Evolutionary conservation across 2,797 vertebrate genomes (phyloP), one percentile per base, ranked within the genome.

Genomic region (Tokudaia tokunoshimensis): DNA sequence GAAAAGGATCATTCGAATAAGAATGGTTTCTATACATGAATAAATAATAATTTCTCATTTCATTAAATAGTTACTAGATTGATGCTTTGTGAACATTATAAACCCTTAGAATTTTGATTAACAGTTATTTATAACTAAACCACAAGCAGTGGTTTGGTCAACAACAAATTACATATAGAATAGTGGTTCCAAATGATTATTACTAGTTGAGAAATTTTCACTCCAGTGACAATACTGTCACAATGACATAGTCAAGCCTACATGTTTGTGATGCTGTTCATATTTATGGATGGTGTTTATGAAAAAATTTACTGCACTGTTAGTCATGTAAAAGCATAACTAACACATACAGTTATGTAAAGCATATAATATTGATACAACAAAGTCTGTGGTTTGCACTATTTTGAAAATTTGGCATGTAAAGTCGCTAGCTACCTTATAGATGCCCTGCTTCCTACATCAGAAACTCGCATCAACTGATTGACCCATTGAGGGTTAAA

Each of bases 11-110:
- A 55, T 61, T 92, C 22, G 37, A 4, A 3, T 67, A 70, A 37
- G 22, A 88, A 94, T 11, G 0, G 15, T 96, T 79, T 84, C 70
- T 89, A 75, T 74, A 37, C 59, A 41, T 65, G 17, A 94, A 19
- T 84, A 37, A 81, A 78, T 61, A 50, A 67, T 76, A 83, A 80
- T 82, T 47, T 81, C 70, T 81, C 90, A 81, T 91, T 94, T 95
- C 37, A 95, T n/a, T 26, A 41, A 95, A 37, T 6, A 57, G 3
- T 89, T 78, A 70, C 61, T 76, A 78, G 22, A 31, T 37, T 84
- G n/a, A 0, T 75, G 76, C 81, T 91, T 79, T 81, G 50, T 34
- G 92, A 17, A 59, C 1, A 50, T 37, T 90, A 74, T 57, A 34
- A 31, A 82, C 17, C 65, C 61, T 96, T 47, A 50, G 15, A 61